These are phyloP conservation scores for Hirudo medicinalis DNA, from an alignment of 1,140 invertebrate genomes.

Conservation along the genomic window DNA sequence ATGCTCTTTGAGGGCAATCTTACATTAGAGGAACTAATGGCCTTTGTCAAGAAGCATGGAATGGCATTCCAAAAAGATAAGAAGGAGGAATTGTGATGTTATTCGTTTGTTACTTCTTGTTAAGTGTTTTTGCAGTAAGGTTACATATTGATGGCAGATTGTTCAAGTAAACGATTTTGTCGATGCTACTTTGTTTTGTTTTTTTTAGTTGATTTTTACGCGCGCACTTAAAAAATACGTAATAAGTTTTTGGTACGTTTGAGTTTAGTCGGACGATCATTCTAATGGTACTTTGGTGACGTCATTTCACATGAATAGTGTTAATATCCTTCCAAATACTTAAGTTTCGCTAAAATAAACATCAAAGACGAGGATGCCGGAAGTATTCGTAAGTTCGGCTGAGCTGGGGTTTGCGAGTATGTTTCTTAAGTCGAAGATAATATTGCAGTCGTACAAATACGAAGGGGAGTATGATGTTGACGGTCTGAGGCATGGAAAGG, in stretches of 20 bases:
- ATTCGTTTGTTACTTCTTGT: too few species aligned
- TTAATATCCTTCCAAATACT: not conserved
- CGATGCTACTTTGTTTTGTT: too few species aligned
- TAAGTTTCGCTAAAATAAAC: not conserved
- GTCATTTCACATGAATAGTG: not conserved
- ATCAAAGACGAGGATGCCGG: not conserved
- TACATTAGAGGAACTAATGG: constrained; percentile 80
- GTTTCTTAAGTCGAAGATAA: not conserved
- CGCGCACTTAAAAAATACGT: not conserved
- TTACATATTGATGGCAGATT: too few species aligned
- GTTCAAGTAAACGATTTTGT: too few species aligned
- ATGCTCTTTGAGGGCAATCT: constrained; percentile 77
- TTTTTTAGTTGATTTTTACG: too few species aligned
- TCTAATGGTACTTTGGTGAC: not conserved
- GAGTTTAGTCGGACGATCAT: not conserved
- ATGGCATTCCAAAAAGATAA: constrained; percentile 34
- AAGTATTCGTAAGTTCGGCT: not conserved
- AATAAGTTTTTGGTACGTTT: not conserved
- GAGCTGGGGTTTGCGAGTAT: too few species aligned
- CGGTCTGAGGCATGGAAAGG: constrained; percentile 10
- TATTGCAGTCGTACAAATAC: constrained; percentile 17
- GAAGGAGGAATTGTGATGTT: constrained; percentile 36
- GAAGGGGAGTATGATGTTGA: constrained; percentile 11
- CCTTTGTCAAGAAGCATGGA: constrained; percentile 85
- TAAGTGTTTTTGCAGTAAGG: too few species aligned